Base-by-base conservation (phyloP, 2,888 invertebrate genomes). In the Erpobdella octoculata region DNA sequence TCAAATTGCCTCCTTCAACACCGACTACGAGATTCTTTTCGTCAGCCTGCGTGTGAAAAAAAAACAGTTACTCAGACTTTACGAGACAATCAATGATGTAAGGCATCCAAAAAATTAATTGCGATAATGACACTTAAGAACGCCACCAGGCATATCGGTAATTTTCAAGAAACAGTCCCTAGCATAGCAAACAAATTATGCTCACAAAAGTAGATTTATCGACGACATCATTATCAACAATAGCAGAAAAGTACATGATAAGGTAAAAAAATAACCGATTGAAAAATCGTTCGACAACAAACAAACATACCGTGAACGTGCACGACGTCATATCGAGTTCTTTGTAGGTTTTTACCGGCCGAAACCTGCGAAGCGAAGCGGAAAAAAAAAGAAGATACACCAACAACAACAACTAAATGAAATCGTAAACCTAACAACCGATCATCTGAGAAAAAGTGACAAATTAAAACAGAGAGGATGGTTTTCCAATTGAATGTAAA, bases 1-100 rank as follows among this genome's bases (percentile, higher is more conserved):
- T 89, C 21, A 96, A 88, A 80, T 95, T 93, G 18, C 97, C 97
- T 46, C 89, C 87, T 75, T 91, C 91, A 2, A 93, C 93, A 64
- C 96, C 96, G 70, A 93, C 89, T 75, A 93, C 86, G n/a, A 92
- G 82, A 78, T 86, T 86, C 76, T 88, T 87, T 78, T 88, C 87
- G 79, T 86, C 86, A 12, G 86, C 85, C 86, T 87, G 78, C 2
- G n/a, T 18, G 21, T 9, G 31, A 15, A 41, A 62, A 37, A 8
- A n/a, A n/a, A n/a, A n/a, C n/a, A n/a, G n/a, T n/a, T n/a, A n/a
- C n/a, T n/a, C n/a, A n/a, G n/a, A n/a, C n/a, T n/a, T n/a, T n/a
- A n/a, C n/a, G n/a, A n/a, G n/a, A n/a, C n/a, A n/a, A n/a, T n/a
- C n/a, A n/a, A n/a, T n/a, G n/a, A n/a, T n/a, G n/a, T n/a, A n/a